Evolutionary conservation across 2,888 invertebrate species (phyloP).

Genomic region (Erynnis tages): DNA sequence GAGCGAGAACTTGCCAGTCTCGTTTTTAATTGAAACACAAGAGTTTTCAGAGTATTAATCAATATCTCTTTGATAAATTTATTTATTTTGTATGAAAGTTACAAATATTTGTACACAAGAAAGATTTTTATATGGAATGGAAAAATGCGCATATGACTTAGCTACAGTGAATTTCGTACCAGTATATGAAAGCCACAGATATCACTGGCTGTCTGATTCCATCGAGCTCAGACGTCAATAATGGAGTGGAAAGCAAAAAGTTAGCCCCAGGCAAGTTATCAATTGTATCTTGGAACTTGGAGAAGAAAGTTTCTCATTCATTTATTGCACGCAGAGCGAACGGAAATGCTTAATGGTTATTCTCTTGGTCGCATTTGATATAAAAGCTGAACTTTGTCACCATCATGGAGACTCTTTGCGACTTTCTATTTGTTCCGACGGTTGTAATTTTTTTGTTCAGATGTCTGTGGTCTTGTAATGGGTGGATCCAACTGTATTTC

Average conservation of each 20-base stretch:
- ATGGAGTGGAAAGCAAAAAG: slow-evolving; percentile 65
- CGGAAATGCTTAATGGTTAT: slow-evolving; percentile 70
- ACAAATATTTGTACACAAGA: too few species aligned
- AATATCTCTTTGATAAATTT: slow-evolving; percentile 27
- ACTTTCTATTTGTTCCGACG: slow-evolving; percentile 51
- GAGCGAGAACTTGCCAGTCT: slow-evolving; percentile 51
- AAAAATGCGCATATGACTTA: background rate
- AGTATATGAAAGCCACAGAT: slow-evolving; percentile 46
- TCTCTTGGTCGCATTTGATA: slow-evolving; percentile 59
- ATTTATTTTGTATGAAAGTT: slow-evolving; percentile 7
- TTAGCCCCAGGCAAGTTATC: slow-evolving; percentile 68
- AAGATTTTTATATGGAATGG: background rate
- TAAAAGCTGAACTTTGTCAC: slow-evolving; percentile 50
- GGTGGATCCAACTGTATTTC: slow-evolving; percentile 15
- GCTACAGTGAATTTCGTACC: background rate
- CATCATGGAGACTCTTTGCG: slow-evolving; percentile 47
- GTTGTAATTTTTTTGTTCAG: slow-evolving; percentile 50
- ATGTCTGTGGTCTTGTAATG: slow-evolving; percentile 25
- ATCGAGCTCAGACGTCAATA: slow-evolving; percentile 59
- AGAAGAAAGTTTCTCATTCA: slow-evolving; percentile 64
- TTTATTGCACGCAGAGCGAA: slow-evolving; percentile 65
- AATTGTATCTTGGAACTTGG: slow-evolving; percentile 68
- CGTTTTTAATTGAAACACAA: slow-evolving; percentile 66
- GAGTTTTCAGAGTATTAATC: slow-evolving; percentile 42
- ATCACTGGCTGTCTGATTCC: slow-evolving; percentile 46